phyloP scores from a whole-genome alignment of 2,888 invertebrate species.

The Carpatolechia fugitivella region DNA sequence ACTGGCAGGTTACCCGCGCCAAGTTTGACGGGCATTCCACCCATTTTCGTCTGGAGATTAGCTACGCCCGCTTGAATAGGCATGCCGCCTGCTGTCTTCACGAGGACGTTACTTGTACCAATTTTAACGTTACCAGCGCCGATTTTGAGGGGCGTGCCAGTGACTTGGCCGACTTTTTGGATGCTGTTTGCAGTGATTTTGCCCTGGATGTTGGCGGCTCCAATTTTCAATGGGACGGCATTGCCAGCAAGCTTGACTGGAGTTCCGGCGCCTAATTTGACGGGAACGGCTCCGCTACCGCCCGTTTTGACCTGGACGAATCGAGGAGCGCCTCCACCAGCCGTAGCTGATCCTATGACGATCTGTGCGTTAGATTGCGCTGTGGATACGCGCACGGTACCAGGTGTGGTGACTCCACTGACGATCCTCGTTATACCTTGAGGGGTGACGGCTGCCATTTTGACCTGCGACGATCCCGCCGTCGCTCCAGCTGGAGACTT shows the following conservation, averaged over 20 bases:
- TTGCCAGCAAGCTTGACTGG: slow-evolving; percentile 64
- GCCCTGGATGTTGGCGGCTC: slow-evolving; percentile 63
- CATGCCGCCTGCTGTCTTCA: slow-evolving; percentile 65
- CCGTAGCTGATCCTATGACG: slow-evolving; percentile 51
- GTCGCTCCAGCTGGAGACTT: slow-evolving; percentile 46
- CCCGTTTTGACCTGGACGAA: slow-evolving; percentile 70
- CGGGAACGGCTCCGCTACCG: slow-evolving; percentile 50
- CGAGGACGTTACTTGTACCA: slow-evolving; percentile 66
- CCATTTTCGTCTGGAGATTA: slow-evolving; percentile 53
- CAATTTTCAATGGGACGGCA: slow-evolving; percentile 64
- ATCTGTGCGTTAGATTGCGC: slow-evolving; percentile 63
- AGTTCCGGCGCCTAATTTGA: slow-evolving; percentile 60
- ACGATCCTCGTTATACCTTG: slow-evolving; percentile 69
- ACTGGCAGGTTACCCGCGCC: slow-evolving; percentile 61
- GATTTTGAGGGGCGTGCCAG: slow-evolving; percentile 57
- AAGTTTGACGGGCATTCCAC: slow-evolving; percentile 65
- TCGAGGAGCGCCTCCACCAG: slow-evolving; percentile 55
- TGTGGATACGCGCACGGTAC: slow-evolving; percentile 60
- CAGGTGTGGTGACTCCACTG: slow-evolving; percentile 59
- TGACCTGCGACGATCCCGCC: slow-evolving; percentile 64
- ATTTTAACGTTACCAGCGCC: slow-evolving; percentile 72
- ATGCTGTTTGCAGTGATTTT: slow-evolving; percentile 56
- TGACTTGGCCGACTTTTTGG: slow-evolving; percentile 53
- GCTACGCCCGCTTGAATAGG: slow-evolving; percentile 59
- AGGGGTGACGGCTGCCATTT: slow-evolving; percentile 65